Conservation (phyloP, 2,888 invertebrate genomes). For the Epinotia ramella region DNA sequence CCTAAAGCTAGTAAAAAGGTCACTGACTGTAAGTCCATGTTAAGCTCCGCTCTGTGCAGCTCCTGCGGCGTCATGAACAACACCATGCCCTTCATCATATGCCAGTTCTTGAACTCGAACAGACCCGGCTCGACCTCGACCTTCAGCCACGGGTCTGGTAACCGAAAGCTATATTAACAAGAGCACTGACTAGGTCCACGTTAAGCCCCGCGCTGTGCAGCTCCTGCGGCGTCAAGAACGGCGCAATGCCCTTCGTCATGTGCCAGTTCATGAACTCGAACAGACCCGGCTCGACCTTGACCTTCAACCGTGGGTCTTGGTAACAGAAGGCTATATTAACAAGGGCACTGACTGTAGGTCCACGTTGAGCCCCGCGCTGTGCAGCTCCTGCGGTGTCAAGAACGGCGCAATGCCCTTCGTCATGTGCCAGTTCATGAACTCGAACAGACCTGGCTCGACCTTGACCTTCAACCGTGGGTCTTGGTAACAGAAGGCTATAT, state of each 20-base stretch:
- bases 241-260: constrained; percentile 88
- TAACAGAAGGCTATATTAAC: constrained; percentile 63
- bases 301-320: constrained; percentile 84
- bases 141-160: constrained; percentile 80
- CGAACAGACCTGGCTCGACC: constrained; percentile 96
- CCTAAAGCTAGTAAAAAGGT: not conserved
- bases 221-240: constrained; percentile 91
- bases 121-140: constrained; percentile 95
- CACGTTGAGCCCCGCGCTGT: constrained; percentile 90
- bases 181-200: constrained; percentile 90
- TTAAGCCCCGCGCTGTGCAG: constrained; percentile 90
- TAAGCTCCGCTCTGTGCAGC: constrained; percentile 89
- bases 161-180: too few species aligned
- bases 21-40: constrained; percentile 89
- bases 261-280: constrained; percentile 98
- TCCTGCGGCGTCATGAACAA: constrained; percentile 92
- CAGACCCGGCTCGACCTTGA: constrained; percentile 94
- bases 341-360: constrained; percentile 86
- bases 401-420: constrained; percentile 90
- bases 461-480: constrained; percentile 87
- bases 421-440: constrained; percentile 96
- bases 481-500: constrained; percentile 69
- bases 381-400: constrained; percentile 90
- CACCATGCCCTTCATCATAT: constrained; percentile 89
- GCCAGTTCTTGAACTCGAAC: constrained; percentile 98